Conservation (phyloP, 2,888 invertebrate species). For the Eupithecia insigniata region DNA sequence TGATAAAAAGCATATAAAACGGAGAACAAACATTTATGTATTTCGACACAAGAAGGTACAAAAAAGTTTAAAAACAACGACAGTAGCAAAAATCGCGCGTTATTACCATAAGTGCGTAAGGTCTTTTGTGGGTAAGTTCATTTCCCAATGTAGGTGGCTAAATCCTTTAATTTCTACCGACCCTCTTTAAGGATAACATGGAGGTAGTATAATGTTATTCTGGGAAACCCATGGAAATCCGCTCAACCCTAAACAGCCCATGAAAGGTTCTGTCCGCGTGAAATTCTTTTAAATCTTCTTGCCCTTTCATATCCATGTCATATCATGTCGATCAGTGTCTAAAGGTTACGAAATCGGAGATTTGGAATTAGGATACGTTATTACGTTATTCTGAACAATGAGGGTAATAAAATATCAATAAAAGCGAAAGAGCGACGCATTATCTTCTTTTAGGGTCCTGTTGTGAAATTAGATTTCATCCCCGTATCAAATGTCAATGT, state of each 20-base stretch:
- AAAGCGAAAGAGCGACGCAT: background rate
- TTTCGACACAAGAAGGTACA: no score
- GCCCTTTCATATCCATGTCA: constrained; percentile 8
- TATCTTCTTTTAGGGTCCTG: background rate
- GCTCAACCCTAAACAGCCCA: constrained; percentile 11
- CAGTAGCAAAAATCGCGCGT: background rate
- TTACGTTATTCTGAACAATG: background rate
- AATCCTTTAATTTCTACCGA: constrained; percentile 3
- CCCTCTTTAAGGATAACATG: constrained; percentile 4
- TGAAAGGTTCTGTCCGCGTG: constrained; percentile 3
- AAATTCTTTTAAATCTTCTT: constrained; percentile 7
- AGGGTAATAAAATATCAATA: constrained; percentile 1
- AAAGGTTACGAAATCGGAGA: background rate
- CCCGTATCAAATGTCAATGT: background rate
- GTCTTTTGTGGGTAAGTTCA: background rate
- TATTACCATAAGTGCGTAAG: background rate
- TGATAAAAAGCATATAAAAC: no score
- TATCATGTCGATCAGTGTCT: constrained; percentile 3
- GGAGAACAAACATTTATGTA: no score
- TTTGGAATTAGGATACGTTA: background rate
- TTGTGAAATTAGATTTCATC: background rate
- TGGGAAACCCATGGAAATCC: constrained; percentile 1
- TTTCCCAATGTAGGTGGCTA: background rate
- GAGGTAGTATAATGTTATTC: constrained; percentile 3
- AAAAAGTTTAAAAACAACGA: background rate